Percentiles rank a stretch among this genome's conserved stretches.
Conservation (phyloP, 2,888 invertebrate species). For the Aporophyla nigra region DNA sequence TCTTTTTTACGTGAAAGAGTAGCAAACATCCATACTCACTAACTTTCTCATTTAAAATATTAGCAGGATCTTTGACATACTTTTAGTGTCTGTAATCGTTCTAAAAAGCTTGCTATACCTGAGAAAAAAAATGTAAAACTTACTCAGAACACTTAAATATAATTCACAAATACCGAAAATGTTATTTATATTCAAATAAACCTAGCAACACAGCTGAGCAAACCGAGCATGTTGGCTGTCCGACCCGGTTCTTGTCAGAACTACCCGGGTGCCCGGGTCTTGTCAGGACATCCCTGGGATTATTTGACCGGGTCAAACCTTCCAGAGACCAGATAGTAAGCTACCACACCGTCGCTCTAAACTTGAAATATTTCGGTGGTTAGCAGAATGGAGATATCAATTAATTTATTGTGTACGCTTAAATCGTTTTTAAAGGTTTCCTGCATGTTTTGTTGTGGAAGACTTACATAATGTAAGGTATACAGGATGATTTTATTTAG, state of each 20-base stretch:
- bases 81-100: background rate
- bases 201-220: constrained; percentile 23
- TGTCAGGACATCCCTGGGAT: constrained; percentile 59
- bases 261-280: constrained; percentile 48
- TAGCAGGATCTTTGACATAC: too few species aligned
- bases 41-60: too few species aligned
- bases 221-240: constrained; percentile 60
- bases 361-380: constrained; percentile 59
- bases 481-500: too few species aligned
- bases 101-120: background rate
- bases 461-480: too few species aligned
- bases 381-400: constrained; percentile 20
- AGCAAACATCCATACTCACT: too few species aligned
- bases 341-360: constrained; percentile 43
- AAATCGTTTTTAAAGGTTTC: background rate
- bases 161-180: background rate
- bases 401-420: constrained; percentile 35
- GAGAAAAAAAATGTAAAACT: background rate
- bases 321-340: constrained; percentile 58
- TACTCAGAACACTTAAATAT: background rate
- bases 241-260: constrained; percentile 57
- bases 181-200: constrained; percentile 51
- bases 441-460: too few species aligned
- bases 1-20: too few species aligned
- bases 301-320: constrained; percentile 61